Conservation (phyloP, 2,797 vertebrate genomes). For the Lacerta bilineata region DNA sequence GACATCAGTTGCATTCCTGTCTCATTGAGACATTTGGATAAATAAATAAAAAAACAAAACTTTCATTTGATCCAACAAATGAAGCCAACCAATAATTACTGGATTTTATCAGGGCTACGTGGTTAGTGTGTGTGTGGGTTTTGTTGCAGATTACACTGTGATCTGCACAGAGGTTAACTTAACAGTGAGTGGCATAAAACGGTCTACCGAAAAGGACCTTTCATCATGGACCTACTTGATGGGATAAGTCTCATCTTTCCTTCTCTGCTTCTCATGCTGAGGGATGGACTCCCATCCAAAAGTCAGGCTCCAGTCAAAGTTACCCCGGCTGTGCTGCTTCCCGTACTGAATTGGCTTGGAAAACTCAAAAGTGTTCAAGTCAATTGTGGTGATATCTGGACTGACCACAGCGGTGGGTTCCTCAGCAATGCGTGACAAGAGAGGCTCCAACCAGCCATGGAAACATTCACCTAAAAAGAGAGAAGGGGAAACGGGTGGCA, state of each 20-base stretch:
- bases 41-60: no score
- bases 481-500: background rate
- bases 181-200: no score
- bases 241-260: conserved; percentile 95
- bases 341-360: conserved; percentile 83
- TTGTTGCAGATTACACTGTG: no score
- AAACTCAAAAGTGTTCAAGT: conserved; percentile 91
- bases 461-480: conserved; percentile 91
- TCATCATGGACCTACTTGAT: conserved; percentile 86
- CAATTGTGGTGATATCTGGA: conserved; percentile 93
- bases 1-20: background rate
- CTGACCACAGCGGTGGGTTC: conserved; percentile 92
- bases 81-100: no score
- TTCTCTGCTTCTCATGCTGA: conserved; percentile 79
- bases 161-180: no score
- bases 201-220: background rate
- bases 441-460: conserved; percentile 94
- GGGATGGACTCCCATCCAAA: conserved; percentile 94
- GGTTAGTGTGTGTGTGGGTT: no score
- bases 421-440: conserved; percentile 91
- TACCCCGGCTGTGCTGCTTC: conserved; percentile 90
- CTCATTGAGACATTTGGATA: background rate
- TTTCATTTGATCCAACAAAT: no score
- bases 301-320: conserved; percentile 95
- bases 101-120: no score